Base-by-base conservation (phyloP, 2,797 vertebrate genomes). In the Benthosema pterotum region DNA sequence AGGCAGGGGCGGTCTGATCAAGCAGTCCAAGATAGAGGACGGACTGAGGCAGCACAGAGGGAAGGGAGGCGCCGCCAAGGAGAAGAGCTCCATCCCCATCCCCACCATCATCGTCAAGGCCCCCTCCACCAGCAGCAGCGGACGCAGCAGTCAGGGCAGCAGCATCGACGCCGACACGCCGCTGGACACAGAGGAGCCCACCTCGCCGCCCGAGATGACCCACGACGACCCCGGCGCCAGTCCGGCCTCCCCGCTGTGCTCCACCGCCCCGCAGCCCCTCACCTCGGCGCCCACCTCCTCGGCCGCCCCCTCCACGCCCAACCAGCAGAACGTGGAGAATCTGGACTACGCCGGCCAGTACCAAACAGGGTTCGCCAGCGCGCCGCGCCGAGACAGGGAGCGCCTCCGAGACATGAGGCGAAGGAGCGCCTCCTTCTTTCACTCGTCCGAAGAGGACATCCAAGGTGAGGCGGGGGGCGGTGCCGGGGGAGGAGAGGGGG, bases 71-170 rank as follows among this genome's bases (percentile, higher is more conserved):
- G 87, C 1, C 64, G 76, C 60, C 66, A 93, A 88, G 85, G 95
- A 96, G 57, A 96, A 96, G 81, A 97, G 92, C 77, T 97, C 96
- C 60, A 96, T 97, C 83, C 88, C 95, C 16, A 96, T 98, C 48
- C 96, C 96, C 46, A 97, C 96, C 56, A 98, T 98, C 72, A 95
- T 98, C 45, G 94, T 98, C 71, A 98, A 98, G 82, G 96, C 96
- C 0, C 96, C 96, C 13, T 98, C 96, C 67, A 98, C 96, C 69
- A 98, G 96, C 84, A 98, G 96, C 87, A 96, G 95, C 18, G 96
- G 96, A 46, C 93, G 94, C 52, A 97, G 95, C 87, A 98, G 96
- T 82, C 96, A 95, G 83, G 96, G 95, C 8, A 98, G 96, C 88
- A 97, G 96, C 77, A 91, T 96, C 80, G 96, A 98, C 69, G 92